Evolutionary conservation across 2,113 vertebrate species (phyloP).

Genomic region (Callionymus lyra): DNA sequence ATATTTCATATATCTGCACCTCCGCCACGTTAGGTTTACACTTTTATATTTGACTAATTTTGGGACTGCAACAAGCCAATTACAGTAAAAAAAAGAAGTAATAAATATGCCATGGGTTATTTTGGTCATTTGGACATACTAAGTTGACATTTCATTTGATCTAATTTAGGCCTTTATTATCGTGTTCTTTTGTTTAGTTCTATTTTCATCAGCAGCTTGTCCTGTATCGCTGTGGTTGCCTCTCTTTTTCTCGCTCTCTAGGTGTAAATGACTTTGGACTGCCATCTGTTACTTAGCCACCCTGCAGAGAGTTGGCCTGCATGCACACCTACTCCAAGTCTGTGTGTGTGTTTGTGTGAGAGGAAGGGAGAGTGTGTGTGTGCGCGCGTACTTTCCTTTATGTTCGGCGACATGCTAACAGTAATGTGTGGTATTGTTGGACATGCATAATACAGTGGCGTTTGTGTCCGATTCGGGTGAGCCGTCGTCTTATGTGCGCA

Average conservation of each 20-base stretch:
- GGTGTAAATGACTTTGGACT: conserved; percentile 67
- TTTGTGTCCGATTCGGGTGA: conserved; percentile 14
- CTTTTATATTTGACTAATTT: too few relatives aligned
- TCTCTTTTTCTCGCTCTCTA: conserved; percentile 20
- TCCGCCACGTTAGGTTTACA: too few relatives aligned
- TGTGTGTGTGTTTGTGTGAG: conserved; percentile 19
- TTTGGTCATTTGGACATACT: too few relatives aligned
- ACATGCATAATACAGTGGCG: conserved; percentile 50
- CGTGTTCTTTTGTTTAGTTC: neutral
- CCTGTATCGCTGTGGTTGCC: conserved; percentile 18
- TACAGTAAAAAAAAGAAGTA: too few relatives aligned
- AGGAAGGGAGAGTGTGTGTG: conserved; percentile 9
- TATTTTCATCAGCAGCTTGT: conserved; percentile 15
- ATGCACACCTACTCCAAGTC: conserved; percentile 44
- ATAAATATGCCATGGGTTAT: too few relatives aligned
- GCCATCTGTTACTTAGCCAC: conserved; percentile 62
- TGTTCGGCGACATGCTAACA: conserved; percentile 24
- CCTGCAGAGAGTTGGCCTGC: conserved; percentile 63
- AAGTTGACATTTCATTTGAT: too few relatives aligned
- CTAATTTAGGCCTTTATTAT: too few relatives aligned
- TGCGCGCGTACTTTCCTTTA: conserved; percentile 19
- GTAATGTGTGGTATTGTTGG: conserved; percentile 4
- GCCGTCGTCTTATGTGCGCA: too few relatives aligned
- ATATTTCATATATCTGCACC: too few relatives aligned
- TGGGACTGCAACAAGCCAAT: too few relatives aligned